Evolutionary conservation across 2,888 invertebrate species (phyloP).

Genomic region (Trachelus stipa): DNA sequence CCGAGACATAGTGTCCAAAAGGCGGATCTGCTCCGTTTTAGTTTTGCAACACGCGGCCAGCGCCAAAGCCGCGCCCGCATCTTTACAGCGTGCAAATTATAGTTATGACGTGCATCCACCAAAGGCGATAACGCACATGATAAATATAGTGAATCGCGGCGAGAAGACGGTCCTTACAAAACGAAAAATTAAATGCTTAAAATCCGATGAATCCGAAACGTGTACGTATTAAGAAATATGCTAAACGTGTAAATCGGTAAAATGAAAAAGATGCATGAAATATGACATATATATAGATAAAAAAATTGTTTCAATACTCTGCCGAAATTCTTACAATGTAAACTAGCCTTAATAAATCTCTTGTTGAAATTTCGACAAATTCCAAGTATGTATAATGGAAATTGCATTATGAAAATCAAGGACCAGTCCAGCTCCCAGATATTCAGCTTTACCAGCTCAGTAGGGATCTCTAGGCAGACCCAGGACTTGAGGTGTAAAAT

Average conservation of each 20-base stretch:
- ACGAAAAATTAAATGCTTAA: not conserved
- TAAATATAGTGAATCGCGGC: not conserved
- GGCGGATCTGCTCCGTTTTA: constrained; percentile 34
- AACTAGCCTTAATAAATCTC: not conserved
- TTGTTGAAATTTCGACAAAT: not conserved
- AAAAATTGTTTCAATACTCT: not conserved
- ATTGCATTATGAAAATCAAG: not conserved
- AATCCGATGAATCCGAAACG: not conserved
- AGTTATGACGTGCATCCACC: constrained; percentile 12
- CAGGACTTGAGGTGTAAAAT: not conserved
- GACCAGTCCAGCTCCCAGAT: not conserved
- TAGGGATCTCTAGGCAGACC: not conserved
- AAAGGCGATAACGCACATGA: not conserved
- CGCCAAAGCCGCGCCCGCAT: constrained; percentile 7
- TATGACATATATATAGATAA: not conserved
- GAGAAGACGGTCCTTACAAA: not conserved
- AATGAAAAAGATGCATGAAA: not conserved
- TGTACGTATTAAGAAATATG: not conserved
- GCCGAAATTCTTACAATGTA: not conserved
- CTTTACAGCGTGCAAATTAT: constrained; percentile 39
- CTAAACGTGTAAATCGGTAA: not conserved
- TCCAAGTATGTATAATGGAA: not conserved
- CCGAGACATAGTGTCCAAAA: constrained; percentile 46
- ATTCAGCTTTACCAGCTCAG: not conserved
- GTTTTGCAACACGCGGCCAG: not conserved